A percentile compares a stretch with the other conserved stretches of the same genome.
phyloP scores from a whole-genome alignment of 2,113 vertebrate genomes.

The Penelope pileata region DNA sequence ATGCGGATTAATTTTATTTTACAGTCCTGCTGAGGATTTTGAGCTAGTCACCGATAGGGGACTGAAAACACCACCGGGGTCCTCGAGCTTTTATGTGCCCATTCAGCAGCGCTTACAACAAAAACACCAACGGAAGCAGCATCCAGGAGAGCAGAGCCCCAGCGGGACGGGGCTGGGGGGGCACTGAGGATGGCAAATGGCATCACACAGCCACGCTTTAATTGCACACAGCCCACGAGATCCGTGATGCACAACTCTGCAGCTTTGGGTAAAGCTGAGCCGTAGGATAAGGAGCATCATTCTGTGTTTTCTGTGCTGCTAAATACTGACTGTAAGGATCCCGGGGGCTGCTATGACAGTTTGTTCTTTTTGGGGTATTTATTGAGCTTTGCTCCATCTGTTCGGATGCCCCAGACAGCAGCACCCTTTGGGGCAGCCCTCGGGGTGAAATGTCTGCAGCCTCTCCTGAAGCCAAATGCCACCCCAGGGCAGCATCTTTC shows the following conservation, averaged over 20 bases:
- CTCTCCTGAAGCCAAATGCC: not conserved
- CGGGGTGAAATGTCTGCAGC: not conserved
- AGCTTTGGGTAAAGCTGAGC: not conserved
- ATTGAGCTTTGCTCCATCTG: not conserved
- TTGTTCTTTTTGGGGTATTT: not conserved
- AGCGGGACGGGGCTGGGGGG: not conserved
- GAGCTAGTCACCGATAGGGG: not conserved
- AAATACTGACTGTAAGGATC: not conserved
- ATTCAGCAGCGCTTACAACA: not conserved
- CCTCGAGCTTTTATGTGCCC: not conserved
- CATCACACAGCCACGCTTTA: not conserved
- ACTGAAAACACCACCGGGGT: constrained; percentile 11
- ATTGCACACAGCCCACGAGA: not conserved
- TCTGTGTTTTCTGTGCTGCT: not conserved
- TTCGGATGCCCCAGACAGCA: not conserved
- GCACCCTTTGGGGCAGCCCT: not conserved
- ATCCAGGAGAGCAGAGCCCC: not conserved
- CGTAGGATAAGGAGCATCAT: not conserved
- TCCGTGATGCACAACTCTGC: fast-evolving
- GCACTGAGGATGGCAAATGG: not conserved
- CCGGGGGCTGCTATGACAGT: not conserved
- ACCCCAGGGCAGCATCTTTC: not conserved
- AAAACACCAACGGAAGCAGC: not conserved
- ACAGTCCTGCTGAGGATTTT: not conserved
- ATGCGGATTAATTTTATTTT: constrained; percentile 42